Evolutionary conservation across 1,140 invertebrate genomes (phyloP).

Genomic region (Drosophila cardini): DNA sequence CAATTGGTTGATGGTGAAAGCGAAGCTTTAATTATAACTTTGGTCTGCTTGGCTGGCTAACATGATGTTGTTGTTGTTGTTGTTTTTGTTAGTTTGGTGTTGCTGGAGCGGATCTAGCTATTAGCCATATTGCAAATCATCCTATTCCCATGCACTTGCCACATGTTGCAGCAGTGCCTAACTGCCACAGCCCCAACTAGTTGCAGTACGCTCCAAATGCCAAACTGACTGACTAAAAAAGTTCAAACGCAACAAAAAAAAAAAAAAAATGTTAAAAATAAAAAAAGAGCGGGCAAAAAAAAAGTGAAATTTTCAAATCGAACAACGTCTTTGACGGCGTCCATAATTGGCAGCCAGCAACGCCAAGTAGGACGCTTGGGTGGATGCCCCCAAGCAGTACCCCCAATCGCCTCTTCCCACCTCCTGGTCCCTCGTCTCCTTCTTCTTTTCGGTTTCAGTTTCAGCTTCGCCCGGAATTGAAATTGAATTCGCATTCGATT

Average conservation of each 20-base stretch:
- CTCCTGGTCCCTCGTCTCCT: not conserved
- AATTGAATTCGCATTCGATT: slow-evolving; percentile 35
- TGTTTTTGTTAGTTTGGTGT: slow-evolving; percentile 3
- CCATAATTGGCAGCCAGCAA: slow-evolving; percentile 65
- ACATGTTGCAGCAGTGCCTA: not conserved
- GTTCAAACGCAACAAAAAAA: slow-evolving; percentile 38
- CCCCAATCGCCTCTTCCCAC: not conserved
- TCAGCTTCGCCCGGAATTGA: slow-evolving; percentile 21
- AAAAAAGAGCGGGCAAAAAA: slow-evolving; percentile 30
- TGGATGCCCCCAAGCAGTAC: slow-evolving; percentile 41
- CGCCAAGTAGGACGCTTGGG: slow-evolving; percentile 63
- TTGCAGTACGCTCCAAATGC: slow-evolving; percentile 33
- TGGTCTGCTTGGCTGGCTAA: slow-evolving; percentile 41
- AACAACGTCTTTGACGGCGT: slow-evolving; percentile 38
- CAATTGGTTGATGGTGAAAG: slow-evolving; percentile 53
- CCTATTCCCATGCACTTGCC: slow-evolving; percentile 41
- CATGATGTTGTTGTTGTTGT: slow-evolving; percentile 17
- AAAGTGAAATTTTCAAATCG: slow-evolving; percentile 63
- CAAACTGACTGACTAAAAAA: slow-evolving; percentile 33
- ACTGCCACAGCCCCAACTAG: slow-evolving; percentile 4
- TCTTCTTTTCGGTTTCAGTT: not conserved
- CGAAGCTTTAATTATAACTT: slow-evolving; percentile 51
- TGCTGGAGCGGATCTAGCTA: slow-evolving; percentile 42
- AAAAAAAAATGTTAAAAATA: slow-evolving; percentile 2
- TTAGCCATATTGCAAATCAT: slow-evolving; percentile 50